Conservation (phyloP, 2,888 invertebrate genomes). For the Chrysina gloriosa region DNA sequence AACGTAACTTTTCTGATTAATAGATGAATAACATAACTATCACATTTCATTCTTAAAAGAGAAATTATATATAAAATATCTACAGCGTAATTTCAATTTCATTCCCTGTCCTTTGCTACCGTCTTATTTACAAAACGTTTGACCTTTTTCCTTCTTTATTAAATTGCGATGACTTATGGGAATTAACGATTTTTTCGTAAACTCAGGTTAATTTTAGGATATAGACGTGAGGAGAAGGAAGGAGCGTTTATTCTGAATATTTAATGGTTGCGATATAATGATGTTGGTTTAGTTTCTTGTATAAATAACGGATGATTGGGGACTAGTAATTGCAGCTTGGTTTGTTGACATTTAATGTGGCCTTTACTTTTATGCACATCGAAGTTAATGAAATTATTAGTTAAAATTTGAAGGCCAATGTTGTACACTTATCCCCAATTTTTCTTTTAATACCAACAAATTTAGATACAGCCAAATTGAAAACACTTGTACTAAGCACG, state of each 20-base stretch:
- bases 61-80: too few relatives aligned
- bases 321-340: conserved; percentile 1
- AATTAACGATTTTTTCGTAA: conserved; percentile 8
- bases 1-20: too few relatives aligned
- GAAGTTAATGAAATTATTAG: too few relatives aligned
- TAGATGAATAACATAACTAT: too few relatives aligned
- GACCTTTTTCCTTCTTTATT: conserved; percentile 15
- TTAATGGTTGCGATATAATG: conserved; percentile 14
- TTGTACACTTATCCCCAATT: too few relatives aligned
- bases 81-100: too few relatives aligned
- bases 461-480: too few relatives aligned
- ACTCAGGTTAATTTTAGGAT: not conserved
- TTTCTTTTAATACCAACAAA: too few relatives aligned
- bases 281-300: conserved; percentile 1
- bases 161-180: not conserved
- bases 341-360: not conserved
- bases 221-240: not conserved
- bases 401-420: too few relatives aligned
- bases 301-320: not conserved
- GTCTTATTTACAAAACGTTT: not conserved
- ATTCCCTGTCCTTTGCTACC: not conserved
- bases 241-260: not conserved
- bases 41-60: too few relatives aligned
- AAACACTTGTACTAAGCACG: too few relatives aligned
- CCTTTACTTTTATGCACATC: conserved; percentile 10